Percentiles rank a stretch among this genome's conserved stretches.
Evolutionary conservation across 1,140 invertebrate species (phyloP).

Genomic region (Oppia nitens): DNA sequence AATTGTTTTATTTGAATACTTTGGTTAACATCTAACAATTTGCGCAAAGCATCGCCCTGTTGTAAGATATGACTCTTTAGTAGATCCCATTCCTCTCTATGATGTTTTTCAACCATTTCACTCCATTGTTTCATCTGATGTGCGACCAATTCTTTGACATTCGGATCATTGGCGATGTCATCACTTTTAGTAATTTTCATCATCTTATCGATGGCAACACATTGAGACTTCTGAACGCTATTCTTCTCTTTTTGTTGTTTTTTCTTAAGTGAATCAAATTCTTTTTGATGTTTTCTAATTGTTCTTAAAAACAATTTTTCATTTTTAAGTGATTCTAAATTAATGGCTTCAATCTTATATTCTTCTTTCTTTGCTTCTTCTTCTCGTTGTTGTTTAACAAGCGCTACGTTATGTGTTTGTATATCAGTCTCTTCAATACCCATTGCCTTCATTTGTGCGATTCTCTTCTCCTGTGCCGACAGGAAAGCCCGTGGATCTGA

Average conservation of each 20-base stretch:
- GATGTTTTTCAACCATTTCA: constrained; percentile 65
- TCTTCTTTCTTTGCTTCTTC: constrained; percentile 20
- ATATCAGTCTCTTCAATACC: constrained; percentile 70
- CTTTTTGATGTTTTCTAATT: constrained; percentile 90
- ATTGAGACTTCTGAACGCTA: constrained; percentile 80
- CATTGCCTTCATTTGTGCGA: constrained; percentile 81
- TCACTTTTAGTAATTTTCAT: constrained; percentile 71
- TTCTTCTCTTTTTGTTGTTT: constrained; percentile 83
- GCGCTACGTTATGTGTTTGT: constrained; percentile 22
- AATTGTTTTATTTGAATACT: constrained; percentile 72
- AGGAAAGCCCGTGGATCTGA: constrained; percentile 86
- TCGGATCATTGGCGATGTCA: constrained; percentile 56
- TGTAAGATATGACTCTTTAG: constrained; percentile 63
- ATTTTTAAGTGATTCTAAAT: constrained; percentile 64
- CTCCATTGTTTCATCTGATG: constrained; percentile 90
- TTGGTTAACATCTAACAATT: constrained; percentile 70
- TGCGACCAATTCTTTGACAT: constrained; percentile 56
- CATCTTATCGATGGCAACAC: constrained; percentile 82
- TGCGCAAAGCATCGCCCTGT: constrained; percentile 63
- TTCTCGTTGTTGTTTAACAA: constrained; percentile 9
- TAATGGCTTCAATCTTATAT: constrained; percentile 76
- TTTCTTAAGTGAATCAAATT: constrained; percentile 76
- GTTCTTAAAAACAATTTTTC: constrained; percentile 90
- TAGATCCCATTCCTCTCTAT: constrained; percentile 75
- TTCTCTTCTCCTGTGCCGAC: constrained; percentile 67